Conservation (phyloP, 30 jellyfish, hydroid and myxozoan genomes). For the Mastigias papua region DNA sequence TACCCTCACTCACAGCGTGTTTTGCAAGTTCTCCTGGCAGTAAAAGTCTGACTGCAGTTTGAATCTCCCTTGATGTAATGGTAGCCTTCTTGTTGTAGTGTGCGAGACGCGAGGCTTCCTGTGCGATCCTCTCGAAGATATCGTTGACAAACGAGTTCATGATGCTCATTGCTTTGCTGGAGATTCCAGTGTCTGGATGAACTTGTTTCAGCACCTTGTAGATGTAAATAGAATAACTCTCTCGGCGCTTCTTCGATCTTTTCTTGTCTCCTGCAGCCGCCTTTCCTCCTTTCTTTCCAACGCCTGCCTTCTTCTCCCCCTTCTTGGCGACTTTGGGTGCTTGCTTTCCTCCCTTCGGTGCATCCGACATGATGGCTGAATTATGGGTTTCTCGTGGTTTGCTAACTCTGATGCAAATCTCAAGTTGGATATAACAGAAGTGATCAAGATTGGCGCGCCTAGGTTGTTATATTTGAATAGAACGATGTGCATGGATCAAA, state of each 20-base stretch:
- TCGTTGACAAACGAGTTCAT: conserved; percentile 88
- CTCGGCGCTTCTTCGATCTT: conserved; percentile 63
- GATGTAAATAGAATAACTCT: conserved; percentile 75
- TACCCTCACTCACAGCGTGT: conserved; percentile 95
- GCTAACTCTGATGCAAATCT: too few species aligned
- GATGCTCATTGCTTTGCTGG: conserved; percentile 88
- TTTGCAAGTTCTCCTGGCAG: conserved; percentile 94
- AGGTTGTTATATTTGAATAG: neutral
- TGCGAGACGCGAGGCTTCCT: conserved; percentile 89
- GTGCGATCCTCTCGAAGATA: conserved; percentile 88
- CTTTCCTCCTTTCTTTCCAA: conserved; percentile 66
- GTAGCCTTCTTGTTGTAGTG: conserved; percentile 85
- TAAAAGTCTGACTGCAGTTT: conserved; percentile 86
- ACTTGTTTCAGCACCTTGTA: conserved; percentile 90
- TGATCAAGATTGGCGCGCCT: neutral
- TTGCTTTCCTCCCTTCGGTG: conserved; percentile 40
- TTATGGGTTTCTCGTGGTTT: too few species aligned
- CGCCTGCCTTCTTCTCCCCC: conserved; percentile 48
- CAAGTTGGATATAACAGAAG: too few species aligned
- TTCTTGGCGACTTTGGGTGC: conserved; percentile 72
- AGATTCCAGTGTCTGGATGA: conserved; percentile 88
- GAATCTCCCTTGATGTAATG: conserved; percentile 85
- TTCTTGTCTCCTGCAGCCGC: conserved; percentile 33
- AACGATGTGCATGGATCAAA: too few species aligned
- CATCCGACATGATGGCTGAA: conserved; percentile 28